These are phyloP conservation scores for Reinhardtius hippoglossoides DNA, from an alignment of 2,113 vertebrate genomes.

Conservation along the genomic window DNA sequence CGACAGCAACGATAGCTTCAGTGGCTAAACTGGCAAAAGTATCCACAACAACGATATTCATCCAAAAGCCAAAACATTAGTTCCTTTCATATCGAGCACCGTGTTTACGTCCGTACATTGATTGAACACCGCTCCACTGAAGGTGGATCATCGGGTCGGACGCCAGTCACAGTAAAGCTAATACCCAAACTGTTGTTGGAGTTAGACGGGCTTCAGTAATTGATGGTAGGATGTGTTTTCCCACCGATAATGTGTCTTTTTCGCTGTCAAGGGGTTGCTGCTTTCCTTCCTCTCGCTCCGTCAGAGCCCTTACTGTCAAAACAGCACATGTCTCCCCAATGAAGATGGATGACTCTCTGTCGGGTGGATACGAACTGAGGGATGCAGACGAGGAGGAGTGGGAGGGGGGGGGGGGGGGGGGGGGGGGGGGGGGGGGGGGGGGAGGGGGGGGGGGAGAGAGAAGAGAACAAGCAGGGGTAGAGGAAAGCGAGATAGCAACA, in stretches of 20 bases:
- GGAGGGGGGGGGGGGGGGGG: neutral
- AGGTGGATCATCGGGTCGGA: constrained; percentile 35
- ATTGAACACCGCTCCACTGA: constrained; percentile 50
- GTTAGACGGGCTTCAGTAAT: constrained; percentile 56
- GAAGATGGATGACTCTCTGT: constrained; percentile 82
- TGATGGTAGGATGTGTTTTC: constrained; percentile 77
- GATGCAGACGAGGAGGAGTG: constrained; percentile 56
- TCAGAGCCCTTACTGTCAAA: constrained; percentile 82
- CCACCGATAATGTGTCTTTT: constrained; percentile 76
- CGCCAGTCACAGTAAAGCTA: constrained; percentile 33
- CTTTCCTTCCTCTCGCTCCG: constrained; percentile 78
- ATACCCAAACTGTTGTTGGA: constrained; percentile 55
- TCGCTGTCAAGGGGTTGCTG: constrained; percentile 72
- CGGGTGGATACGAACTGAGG: constrained; percentile 51
- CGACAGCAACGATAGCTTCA: too few relatives aligned
- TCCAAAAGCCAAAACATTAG: neutral
- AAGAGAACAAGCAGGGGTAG: constrained; percentile 7
- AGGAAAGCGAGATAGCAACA: neutral
- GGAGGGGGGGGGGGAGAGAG: constrained; percentile 16
- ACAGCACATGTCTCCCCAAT: constrained; percentile 80
- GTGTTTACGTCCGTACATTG: neutral
- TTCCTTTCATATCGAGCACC: constrained; percentile 1
- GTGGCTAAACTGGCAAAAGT: too few relatives aligned
- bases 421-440: constrained; percentile 13
- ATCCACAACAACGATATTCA: neutral